Evolutionary conservation across 2,113 vertebrate species (phyloP).

Genomic region (Cranoglanis bouderius): DNA sequence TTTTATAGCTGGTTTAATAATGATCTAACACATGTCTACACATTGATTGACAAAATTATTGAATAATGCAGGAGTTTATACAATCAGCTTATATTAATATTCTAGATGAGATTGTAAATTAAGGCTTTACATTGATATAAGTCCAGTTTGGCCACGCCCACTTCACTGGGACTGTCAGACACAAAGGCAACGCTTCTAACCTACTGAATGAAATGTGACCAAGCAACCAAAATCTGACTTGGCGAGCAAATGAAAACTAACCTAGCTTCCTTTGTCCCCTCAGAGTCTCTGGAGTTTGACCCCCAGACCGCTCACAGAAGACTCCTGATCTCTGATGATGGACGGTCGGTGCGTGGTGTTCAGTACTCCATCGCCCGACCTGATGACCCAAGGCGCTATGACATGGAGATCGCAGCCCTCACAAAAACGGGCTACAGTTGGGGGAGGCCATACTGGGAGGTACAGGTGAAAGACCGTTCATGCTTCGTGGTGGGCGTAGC

Average conservation of each 20-base stretch:
- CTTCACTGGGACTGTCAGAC: background rate
- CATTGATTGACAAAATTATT: background rate
- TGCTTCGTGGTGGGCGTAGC: background rate
- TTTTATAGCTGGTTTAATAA: background rate
- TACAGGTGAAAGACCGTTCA: background rate
- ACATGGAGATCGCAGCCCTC: background rate
- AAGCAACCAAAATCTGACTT: background rate
- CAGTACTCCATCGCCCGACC: background rate
- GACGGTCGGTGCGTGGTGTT: background rate
- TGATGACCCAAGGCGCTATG: background rate
- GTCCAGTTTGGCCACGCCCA: background rate
- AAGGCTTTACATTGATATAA: background rate
- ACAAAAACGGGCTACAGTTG: background rate
- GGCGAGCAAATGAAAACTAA: background rate
- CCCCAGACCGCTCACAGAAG: background rate
- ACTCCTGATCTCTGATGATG: background rate
- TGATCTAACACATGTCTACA: background rate
- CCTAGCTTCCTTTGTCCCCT: background rate
- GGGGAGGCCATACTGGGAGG: background rate
- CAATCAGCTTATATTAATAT: background rate
- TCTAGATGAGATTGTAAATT: background rate
- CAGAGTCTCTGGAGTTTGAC: background rate
- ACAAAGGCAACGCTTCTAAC: background rate
- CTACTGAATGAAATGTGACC: background rate
- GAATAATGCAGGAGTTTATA: background rate